phyloP scores from a whole-genome alignment of 2,888 invertebrate species.

The Dicyrtoma fusca region DNA sequence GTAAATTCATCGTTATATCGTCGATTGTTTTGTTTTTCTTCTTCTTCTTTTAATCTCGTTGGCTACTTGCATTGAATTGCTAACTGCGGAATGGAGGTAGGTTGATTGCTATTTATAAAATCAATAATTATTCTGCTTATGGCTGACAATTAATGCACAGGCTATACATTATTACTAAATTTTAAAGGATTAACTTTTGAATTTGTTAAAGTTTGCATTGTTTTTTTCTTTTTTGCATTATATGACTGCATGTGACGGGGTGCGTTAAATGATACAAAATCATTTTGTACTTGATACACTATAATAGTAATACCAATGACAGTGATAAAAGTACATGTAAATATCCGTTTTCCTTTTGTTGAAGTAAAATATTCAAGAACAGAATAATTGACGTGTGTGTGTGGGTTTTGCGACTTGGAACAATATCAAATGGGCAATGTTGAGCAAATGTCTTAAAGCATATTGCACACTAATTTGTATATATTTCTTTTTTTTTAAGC shows the following conservation, averaged over 20 bases:
- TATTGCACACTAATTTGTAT: slow-evolving; percentile 9
- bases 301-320: neutral
- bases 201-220: too few species aligned
- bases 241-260: neutral
- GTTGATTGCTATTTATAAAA: too few species aligned
- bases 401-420: neutral
- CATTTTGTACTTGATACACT: too few species aligned
- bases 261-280: too few species aligned
- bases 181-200: too few species aligned
- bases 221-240: neutral
- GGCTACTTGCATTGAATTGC: too few species aligned
- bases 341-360: neutral
- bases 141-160: too few species aligned
- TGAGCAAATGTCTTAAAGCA: slow-evolving; percentile 12
- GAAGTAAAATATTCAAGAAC: neutral
- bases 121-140: too few species aligned
- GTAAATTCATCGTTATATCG: too few species aligned
- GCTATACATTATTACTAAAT: neutral
- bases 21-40: too few species aligned
- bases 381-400: neutral
- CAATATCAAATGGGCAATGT: slow-evolving; percentile 14
- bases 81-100: too few species aligned
- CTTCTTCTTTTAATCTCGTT: too few species aligned
- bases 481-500: neutral
- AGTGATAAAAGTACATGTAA: neutral